Evolutionary conservation across 2,888 invertebrate species (phyloP).

Genomic region (Alsophila aescularia): DNA sequence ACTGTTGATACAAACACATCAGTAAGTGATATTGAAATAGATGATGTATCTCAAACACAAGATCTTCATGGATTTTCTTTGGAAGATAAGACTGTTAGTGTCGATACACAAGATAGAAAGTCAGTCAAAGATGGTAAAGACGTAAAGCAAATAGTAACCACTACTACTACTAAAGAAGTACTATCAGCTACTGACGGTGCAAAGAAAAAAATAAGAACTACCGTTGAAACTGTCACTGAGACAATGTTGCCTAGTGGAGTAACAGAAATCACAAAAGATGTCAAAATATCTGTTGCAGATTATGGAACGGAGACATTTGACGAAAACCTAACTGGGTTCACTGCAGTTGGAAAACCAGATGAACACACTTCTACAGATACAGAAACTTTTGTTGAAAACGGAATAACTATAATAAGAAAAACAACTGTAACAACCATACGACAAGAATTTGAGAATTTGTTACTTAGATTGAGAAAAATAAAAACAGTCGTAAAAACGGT

Average conservation of each 20-base stretch:
- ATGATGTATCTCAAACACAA: slow-evolving; percentile 42
- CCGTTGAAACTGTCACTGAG: slow-evolving; percentile 66
- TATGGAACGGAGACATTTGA: slow-evolving; percentile 59
- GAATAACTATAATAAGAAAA: slow-evolving; percentile 60
- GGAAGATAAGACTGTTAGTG: slow-evolving; percentile 61
- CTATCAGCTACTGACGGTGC: slow-evolving; percentile 53
- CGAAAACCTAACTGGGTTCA: slow-evolving; percentile 63
- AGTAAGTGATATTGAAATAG: slow-evolving; percentile 59
- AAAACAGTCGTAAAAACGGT: slow-evolving; percentile 65
- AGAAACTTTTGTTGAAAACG: slow-evolving; percentile 60
- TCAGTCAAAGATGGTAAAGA: slow-evolving; percentile 57
- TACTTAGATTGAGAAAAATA: slow-evolving; percentile 59
- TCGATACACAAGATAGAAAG: slow-evolving; percentile 61
- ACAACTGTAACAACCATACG: slow-evolving; percentile 64
- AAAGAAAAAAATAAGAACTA: slow-evolving; percentile 69
- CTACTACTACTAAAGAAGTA: slow-evolving; percentile 71
- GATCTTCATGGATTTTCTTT: slow-evolving; percentile 54
- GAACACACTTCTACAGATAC: slow-evolving; percentile 54
- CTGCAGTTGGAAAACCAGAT: slow-evolving; percentile 57
- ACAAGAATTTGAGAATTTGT: slow-evolving; percentile 65
- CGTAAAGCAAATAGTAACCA: slow-evolving; percentile 66
- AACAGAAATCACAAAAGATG: slow-evolving; percentile 72
- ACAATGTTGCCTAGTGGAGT: slow-evolving; percentile 65
- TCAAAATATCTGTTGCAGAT: slow-evolving; percentile 71
- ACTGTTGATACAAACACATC: slow-evolving; percentile 66